Evolutionary conservation across 1,140 invertebrate genomes (phyloP).

Genomic region (Ladona fulva): DNA sequence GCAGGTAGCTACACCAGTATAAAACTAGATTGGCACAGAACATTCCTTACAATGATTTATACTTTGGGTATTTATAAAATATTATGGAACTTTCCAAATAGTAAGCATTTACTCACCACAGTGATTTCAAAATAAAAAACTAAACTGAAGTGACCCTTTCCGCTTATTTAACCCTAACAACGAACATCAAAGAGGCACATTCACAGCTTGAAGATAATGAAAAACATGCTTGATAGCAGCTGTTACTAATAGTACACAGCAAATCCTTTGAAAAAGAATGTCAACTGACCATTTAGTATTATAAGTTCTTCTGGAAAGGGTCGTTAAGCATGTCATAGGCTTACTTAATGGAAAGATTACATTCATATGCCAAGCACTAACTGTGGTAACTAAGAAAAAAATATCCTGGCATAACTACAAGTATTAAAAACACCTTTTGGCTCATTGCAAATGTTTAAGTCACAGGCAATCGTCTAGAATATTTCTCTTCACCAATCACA

Average conservation of each 20-base stretch:
- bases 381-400: not conserved
- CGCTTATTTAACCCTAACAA: not conserved
- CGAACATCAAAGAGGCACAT: not conserved
- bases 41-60: conserved; percentile 7
- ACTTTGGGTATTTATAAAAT: conserved; percentile 8
- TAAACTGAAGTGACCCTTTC: not conserved
- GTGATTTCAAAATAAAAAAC: not conserved
- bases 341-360: not conserved
- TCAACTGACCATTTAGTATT: too few relatives aligned
- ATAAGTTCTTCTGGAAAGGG: too few relatives aligned
- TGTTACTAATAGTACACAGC: too few relatives aligned
- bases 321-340: not conserved
- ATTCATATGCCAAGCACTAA: not conserved
- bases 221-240: too few relatives aligned
- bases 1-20: conserved; percentile 16
- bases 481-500: conserved; percentile 2
- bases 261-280: too few relatives aligned
- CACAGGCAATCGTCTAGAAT: not conserved
- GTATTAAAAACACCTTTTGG: not conserved
- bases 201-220: not conserved
- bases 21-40: conserved; percentile 17
- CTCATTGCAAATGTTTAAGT: not conserved
- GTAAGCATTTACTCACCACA: not conserved
- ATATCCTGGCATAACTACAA: not conserved
- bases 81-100: not conserved